Base-by-base conservation (phyloP, 1,140 invertebrate species). In the Bombus vancouverensis region DNA sequence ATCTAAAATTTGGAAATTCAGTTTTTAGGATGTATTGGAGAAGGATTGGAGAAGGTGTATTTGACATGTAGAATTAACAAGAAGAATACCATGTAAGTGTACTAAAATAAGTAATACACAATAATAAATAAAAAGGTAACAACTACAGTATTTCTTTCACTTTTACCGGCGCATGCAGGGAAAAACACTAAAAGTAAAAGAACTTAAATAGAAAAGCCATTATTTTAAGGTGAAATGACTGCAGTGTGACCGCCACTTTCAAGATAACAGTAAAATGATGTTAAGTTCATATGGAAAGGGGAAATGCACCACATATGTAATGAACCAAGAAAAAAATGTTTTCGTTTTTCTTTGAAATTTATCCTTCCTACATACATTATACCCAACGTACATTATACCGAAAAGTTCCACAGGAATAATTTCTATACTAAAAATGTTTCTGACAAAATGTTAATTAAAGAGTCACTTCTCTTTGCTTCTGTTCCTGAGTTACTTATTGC, bases 311-410 rank as follows among this genome's bases (percentile, higher is more conserved):
- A 75, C 82, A 84, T 84, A 70, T 44, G 82, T 71, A 84, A 84
- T 84, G 82, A 83, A 83, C 81, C 72, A 32, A 42, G 74, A 84
- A 76, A 65, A 78, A 78, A 79, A 37, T 37, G 59, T 32, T 66
- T 83, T 84, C 71, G 78, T 79, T 84, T 71, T 70, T 44, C 66
- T 84, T 78, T 71, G 66, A 77, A 84, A 84, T 84, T 84, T 78
- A 84, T 57, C 53, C 57, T 70, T 78, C 39, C 65, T 37, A 34
- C 65, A n/a, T 34, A 65, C 34, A 44, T 57, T 77, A 37, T 42
- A 47, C 32, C 47, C 32, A n/a, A 3, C n/a, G 3, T 34, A 65
- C 34, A 44, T 57, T 77, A 37, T 42, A 47, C 32, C 47, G n/a
- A 34, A 34, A n/a, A 28, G 59, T 66, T 65, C 39, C 73, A 53